Percentiles rank a stretch among this genome's conserved stretches.
Conservation (phyloP, 1,140 invertebrate genomes). For the Zaprionus lachaisei region DNA sequence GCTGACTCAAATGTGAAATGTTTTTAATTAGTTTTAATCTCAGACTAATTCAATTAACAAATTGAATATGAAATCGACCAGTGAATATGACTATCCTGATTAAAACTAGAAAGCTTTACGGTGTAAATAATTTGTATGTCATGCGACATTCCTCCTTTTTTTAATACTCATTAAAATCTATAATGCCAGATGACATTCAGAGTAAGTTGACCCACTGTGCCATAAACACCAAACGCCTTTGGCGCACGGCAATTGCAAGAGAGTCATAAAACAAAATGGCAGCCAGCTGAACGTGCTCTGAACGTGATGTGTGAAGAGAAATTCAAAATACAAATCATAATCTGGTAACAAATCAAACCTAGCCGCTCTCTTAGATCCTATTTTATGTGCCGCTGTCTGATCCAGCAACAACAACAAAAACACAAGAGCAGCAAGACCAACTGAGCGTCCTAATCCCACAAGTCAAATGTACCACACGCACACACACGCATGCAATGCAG, state of each 20-base stretch:
- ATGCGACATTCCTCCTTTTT: too few species aligned
- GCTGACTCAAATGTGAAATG: not conserved
- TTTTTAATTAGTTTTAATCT: not conserved
- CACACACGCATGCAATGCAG: not conserved
- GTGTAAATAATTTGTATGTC: too few species aligned
- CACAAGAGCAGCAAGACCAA: not conserved
- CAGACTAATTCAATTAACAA: not conserved
- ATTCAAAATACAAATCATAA: slow-evolving; percentile 72
- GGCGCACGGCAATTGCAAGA: slow-evolving; percentile 21
- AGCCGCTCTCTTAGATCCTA: slow-evolving; percentile 43
- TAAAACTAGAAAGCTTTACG: too few species aligned
- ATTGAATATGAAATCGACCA: not conserved
- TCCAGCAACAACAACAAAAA: slow-evolving; percentile 5
- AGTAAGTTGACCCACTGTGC: slow-evolving; percentile 27
- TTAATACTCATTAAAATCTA: not conserved
- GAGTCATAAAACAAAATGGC: slow-evolving; percentile 30
- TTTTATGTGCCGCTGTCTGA: slow-evolving; percentile 54
- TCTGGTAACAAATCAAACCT: slow-evolving; percentile 72
- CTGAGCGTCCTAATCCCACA: slow-evolving; percentile 29
- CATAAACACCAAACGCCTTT: slow-evolving; percentile 27
- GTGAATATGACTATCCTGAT: not conserved
- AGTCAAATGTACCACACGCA: slow-evolving; percentile 28
- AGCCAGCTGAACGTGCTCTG: not conserved
- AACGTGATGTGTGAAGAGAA: slow-evolving; percentile 17
- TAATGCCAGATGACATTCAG: too few species aligned